Base-by-base conservation (phyloP, 23 tunicate genomes). In the Phallusia fumigata region DNA sequence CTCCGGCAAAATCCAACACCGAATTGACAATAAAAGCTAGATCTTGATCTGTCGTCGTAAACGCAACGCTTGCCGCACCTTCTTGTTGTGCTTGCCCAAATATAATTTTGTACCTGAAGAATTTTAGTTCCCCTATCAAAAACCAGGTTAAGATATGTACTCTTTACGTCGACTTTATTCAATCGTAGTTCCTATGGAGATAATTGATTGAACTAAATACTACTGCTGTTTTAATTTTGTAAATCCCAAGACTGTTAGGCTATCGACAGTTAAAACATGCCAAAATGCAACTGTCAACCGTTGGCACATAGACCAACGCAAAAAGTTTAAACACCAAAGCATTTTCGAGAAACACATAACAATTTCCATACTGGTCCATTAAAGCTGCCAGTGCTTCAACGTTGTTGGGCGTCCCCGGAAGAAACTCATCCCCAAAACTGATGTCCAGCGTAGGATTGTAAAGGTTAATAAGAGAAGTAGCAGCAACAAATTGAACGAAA, bases 371-470 rank as follows among this genome's bases (percentile, higher is more conserved):
- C 69, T 58, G 69, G 69, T 58, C 28, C 69, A 6, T 58, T 22
- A 16, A 58, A 16, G 69, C 69, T 21, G 28, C 69, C 5, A 58
- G 16, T 5, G 28, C 11, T 21, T 21, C 69, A 58, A 58, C 69
- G 69, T 58, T 16, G 11, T 58, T 58, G 13, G 69, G 69, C 26
- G 3, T 8, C 16, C 69, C 69, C 3, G 69, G 69, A 58, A 58
- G 69, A 24, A 58, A 58, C 16, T 58, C 69, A 58, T 58, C 69
- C 1, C 69, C 69, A 58, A 58, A 58, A 58, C 69, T 58, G 26
- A 58, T 58, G 28, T 58, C 69, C 2, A 58, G 26, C 13, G 69
- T 58, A 18, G 58, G 58, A 51, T 51, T 58, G 16, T 6, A 58
- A 21, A 58, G 69, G 13, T 58, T 58, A 5, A 16, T 5, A 1